These are phyloP conservation scores for Drosophila phalerata DNA, from an alignment of 2,888 invertebrate genomes.

Conservation along the genomic window DNA sequence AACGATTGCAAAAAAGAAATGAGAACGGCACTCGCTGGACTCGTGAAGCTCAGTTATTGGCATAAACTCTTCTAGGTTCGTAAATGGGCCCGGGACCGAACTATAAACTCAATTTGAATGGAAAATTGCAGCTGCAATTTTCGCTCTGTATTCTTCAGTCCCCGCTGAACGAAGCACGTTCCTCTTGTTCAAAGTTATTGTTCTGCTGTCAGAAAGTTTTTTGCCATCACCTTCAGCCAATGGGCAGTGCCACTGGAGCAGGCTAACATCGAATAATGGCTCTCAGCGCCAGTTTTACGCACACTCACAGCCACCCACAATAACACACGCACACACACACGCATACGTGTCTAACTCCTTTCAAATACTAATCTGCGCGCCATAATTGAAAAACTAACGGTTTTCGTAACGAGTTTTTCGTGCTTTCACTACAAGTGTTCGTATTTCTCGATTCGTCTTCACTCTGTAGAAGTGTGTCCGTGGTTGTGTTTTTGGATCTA, in stretches of 20 bases:
- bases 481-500: no score
- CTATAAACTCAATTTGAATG: constrained; percentile 45
- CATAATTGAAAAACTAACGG: constrained; percentile 80
- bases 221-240: constrained; percentile 52
- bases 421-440: constrained; percentile 68
- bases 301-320: constrained; percentile 30
- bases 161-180: constrained; percentile 40
- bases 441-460: constrained; percentile 34
- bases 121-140: constrained; percentile 57
- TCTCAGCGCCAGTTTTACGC: constrained; percentile 65
- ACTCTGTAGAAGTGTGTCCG: not conserved
- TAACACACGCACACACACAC: constrained; percentile 12
- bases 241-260: constrained; percentile 34
- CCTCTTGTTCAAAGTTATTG: constrained; percentile 75
- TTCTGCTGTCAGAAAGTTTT: constrained; percentile 64
- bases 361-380: constrained; percentile 78
- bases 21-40: constrained; percentile 6
- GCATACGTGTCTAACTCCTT: constrained; percentile 36
- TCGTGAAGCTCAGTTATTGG: constrained; percentile 19
- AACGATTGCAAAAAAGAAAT: constrained; percentile 11
- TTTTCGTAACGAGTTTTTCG: constrained; percentile 78
- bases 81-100: constrained; percentile 21
- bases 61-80: constrained; percentile 40
- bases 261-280: constrained; percentile 72
- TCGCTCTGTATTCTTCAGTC: constrained; percentile 11